phyloP scores from a whole-genome alignment of 2,113 vertebrate species.

The Ptilonorhynchus violaceus region DNA sequence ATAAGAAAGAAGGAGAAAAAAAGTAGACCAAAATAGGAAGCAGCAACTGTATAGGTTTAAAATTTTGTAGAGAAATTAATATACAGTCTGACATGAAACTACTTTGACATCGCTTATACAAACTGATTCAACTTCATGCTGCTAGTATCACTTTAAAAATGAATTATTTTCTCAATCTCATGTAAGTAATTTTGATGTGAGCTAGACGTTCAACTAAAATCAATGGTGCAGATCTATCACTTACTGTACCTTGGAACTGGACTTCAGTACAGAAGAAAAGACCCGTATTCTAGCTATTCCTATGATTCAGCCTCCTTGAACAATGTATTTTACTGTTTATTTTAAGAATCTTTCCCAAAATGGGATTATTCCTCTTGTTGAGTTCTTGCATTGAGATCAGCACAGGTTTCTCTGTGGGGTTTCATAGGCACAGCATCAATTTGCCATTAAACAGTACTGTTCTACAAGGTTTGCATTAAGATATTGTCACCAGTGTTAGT shows the following conservation, averaged over 20 bases:
- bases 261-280: neutral
- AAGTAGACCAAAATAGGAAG: neutral
- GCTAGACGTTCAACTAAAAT: accelerated
- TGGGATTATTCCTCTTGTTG: neutral
- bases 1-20: neutral
- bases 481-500: neutral
- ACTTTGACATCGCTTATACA: neutral
- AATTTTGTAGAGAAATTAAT: neutral
- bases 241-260: neutral
- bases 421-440: neutral
- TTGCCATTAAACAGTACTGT: neutral
- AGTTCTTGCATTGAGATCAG: neutral
- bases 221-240: neutral
- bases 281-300: neutral
- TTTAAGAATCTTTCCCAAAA: neutral
- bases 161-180: neutral
- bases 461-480: neutral
- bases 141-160: neutral
- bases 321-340: neutral
- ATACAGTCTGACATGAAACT: neutral
- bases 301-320: neutral
- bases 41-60: accelerated
- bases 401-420: neutral
- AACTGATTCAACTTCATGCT: neutral
- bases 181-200: neutral